phyloP scores from a whole-genome alignment of 2,113 vertebrate genomes.

The Hepsetus odoe region DNA sequence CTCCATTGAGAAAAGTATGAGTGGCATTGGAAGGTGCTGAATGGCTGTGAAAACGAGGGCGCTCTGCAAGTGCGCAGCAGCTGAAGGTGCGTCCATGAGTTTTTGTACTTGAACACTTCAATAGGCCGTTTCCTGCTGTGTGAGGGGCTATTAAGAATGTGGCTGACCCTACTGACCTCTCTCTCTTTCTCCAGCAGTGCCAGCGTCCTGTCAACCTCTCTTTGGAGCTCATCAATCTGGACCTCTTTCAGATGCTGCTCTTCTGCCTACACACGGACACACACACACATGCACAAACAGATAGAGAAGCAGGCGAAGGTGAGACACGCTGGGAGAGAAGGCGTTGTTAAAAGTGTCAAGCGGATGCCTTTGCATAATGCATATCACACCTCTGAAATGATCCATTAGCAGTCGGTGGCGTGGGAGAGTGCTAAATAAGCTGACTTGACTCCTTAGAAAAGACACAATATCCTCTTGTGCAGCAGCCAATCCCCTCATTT shows the following conservation, averaged over 20 bases:
- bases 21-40: background rate
- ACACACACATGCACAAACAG: conserved; percentile 28
- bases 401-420: conserved; percentile 75
- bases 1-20: background rate
- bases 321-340: conserved; percentile 61
- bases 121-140: conserved; percentile 17
- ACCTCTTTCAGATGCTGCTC: conserved; percentile 60
- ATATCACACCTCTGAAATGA: conserved; percentile 76
- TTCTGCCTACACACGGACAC: conserved; percentile 57
- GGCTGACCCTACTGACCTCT: conserved; percentile 56
- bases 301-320: conserved; percentile 49
- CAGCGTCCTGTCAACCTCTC: conserved; percentile 63
- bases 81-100: conserved; percentile 7
- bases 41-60: background rate
- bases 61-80: background rate
- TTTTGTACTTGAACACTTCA: background rate
- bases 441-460: conserved; percentile 55
- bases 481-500: conserved; percentile 53
- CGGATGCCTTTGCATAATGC: conserved; percentile 76
- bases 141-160: conserved; percentile 31
- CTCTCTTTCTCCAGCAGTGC: conserved; percentile 61
- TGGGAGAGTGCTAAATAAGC: conserved; percentile 63
- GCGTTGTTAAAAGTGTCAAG: conserved; percentile 73
- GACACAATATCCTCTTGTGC: conserved; percentile 54
- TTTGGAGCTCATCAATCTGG: conserved; percentile 68